Base-by-base conservation (phyloP, 2,113 vertebrate species). In the Mobula birostris region DNA sequence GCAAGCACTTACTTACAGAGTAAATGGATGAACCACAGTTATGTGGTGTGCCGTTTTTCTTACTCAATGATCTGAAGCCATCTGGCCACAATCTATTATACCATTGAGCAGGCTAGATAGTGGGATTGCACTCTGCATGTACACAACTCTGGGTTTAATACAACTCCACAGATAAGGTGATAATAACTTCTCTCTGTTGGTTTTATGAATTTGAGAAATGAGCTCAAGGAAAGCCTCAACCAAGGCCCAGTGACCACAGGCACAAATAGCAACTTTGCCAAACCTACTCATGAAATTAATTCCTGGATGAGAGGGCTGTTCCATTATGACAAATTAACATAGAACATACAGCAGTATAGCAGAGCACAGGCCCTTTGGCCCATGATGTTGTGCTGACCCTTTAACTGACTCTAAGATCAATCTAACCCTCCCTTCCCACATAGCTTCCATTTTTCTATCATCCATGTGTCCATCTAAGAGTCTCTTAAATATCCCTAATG, bases 41-140 rank as follows among this genome's bases (percentile, higher is more conserved):
- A 63, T 88, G 83, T n/a, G 83, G 83, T 88, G 61, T 66, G 85
- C 85, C 66, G n/a, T 29, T n/a, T 90, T 21, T 90, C 85, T 90
- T 90, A 36, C 29, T 66, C 61, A 90, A 90, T 61, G 17, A 66
- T 68, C 15, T 90, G 85, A 90, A 90, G 15, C 85, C n/a, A 68
- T 32, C 63, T 90, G 15, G n/a, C 61, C 61, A 66, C n/a, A 63
- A 66, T 15, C 17, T 68, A n/a, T 90, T 32, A 32, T 68, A 1
- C 29, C 63, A 68, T 32, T 66, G 29, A 32, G 15, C 61, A 90
- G 82, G 24, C 7, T 85, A 8, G 21, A n/a, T 61, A 11, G 3
- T n/a, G 5, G 58, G 11, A 61, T 90, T 19, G 14, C 61, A 90
- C 29, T 29, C 27, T 56, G 8, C 58, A 36, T 19, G 7, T 48